A percentile compares a stretch with the other conserved stretches of the same genome.
These are phyloP conservation scores for Lithobates pipiens DNA, from an alignment of 2,797 vertebrate genomes.

Conservation along the genomic window DNA sequence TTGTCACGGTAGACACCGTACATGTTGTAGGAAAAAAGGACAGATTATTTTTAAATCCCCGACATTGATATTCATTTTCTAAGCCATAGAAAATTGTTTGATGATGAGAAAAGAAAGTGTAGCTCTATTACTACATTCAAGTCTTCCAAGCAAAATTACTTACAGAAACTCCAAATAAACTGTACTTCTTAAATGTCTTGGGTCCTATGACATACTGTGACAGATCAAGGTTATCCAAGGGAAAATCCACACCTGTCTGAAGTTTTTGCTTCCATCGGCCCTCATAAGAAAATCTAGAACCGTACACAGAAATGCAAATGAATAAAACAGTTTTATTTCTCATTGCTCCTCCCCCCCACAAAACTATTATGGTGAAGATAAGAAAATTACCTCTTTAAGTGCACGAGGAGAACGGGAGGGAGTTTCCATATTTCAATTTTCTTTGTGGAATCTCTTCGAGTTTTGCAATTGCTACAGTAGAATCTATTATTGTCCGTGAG, in stretches of 20 bases:
- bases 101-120: too few species aligned
- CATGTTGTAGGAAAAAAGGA: too few species aligned
- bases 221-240: slow-evolving; percentile 91
- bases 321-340: background rate
- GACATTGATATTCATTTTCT: too few species aligned
- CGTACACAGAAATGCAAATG: slow-evolving; percentile 15
- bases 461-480: slow-evolving; percentile 95
- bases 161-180: slow-evolving; percentile 93
- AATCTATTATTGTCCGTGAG: slow-evolving; percentile 96
- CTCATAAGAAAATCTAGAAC: slow-evolving; percentile 91
- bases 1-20: too few species aligned
- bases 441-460: slow-evolving; percentile 93
- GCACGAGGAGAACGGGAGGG: slow-evolving; percentile 93
- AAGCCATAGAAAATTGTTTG: too few species aligned
- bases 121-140: background rate
- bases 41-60: too few species aligned
- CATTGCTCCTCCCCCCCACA: background rate
- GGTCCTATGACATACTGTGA: slow-evolving; percentile 94
- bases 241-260: slow-evolving; percentile 95
- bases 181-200: slow-evolving; percentile 90
- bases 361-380: background rate
- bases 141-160: slow-evolving; percentile 72
- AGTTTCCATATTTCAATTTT: slow-evolving; percentile 99
- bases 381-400: slow-evolving; percentile 89
- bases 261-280: slow-evolving; percentile 98